Base-by-base conservation (phyloP, 2,888 invertebrate genomes). In the Adelognathus sp. region DNA sequence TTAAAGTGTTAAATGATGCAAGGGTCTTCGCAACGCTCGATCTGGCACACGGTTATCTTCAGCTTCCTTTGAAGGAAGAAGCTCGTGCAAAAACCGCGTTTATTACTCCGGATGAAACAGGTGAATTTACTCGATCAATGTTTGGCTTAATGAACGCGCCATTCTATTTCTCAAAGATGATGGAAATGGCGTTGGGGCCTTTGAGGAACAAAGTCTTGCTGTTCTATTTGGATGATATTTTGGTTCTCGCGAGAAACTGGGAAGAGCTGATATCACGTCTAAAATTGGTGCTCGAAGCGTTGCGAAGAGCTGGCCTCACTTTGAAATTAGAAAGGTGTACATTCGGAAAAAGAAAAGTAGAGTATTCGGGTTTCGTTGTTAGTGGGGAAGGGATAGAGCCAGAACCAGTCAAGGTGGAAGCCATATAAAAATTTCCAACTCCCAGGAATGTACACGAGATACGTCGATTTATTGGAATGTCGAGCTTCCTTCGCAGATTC, bases 201-300 rank as follows among this genome's bases (percentile, higher is more conserved):
- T n/a, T 41, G 14, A 9, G 41, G n/a, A 41, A 41, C 41, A 41
- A 14, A n/a, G 7, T 1, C n/a, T 14, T 41, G 1, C n/a, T 41
- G 4, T 41, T 41, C n/a, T 89, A 87, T 56, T 56, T 90, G 14
- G 89, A 90, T 56, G 89, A 89, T 61, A 73, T 88, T 9, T 36
- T 88, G 0, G 67, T 88, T 0, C 76, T 82, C 18, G 86, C 82
- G 3, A 71, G 36, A 6, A 63, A 74, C 9, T 87, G 84, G 82
- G 39, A 67, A 0, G 82, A 86, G 7, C 82, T 88, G 56, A 27
- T 85, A 29, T 14, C 64, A 5, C 81, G 80, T 50, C 60, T 89
- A 6, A 14, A 61, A 66, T 33, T 56, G 41, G 82, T 87, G n/a
- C 77, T 88, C 0, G 56, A 82, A 16, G 58, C 79, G 4, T 73